These are phyloP conservation scores for Microtus pennsylvanicus DNA, from an alignment of 2,113 vertebrate genomes.

Conservation along the genomic window DNA sequence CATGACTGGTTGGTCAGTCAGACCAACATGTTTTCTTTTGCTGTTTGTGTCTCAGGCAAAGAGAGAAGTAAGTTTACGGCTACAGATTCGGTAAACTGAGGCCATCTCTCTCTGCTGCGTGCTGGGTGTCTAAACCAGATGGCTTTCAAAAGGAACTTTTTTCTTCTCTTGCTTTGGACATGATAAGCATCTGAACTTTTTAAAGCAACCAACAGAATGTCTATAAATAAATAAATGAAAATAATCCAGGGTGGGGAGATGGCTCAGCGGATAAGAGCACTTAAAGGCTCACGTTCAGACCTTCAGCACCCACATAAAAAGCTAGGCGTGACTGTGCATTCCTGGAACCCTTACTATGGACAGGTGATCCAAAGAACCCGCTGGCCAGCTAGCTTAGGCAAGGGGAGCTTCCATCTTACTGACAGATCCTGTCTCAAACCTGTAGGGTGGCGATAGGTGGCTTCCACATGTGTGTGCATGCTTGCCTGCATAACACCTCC, in stretches of 20 bases:
- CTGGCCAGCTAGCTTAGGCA: not conserved
- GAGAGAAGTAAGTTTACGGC: not conserved
- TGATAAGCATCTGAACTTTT: not conserved
- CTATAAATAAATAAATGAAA: not conserved
- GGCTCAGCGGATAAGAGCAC: too few species aligned
- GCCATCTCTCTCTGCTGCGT: constrained; percentile 72
- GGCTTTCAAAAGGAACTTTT: not conserved
- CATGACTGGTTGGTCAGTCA: constrained; percentile 42
- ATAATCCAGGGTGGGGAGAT: not conserved
- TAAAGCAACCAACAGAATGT: not conserved
- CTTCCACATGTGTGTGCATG: too few species aligned
- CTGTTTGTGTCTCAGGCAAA: not conserved
- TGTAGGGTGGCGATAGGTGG: fast-evolving
- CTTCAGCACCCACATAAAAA: not conserved
- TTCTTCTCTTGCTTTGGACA: constrained; percentile 70
- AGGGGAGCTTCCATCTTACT: not conserved
- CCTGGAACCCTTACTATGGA: not conserved
- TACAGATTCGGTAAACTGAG: constrained; percentile 65
- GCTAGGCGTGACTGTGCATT: not conserved
- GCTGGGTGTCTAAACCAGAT: constrained; percentile 54
- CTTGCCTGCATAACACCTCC: too few species aligned
- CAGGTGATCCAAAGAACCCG: not conserved
- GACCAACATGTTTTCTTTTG: not conserved
- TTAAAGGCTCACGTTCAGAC: not conserved
- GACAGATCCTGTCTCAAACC: not conserved